phyloP scores from a whole-genome alignment of 2,888 invertebrate species.

The Ectropis crepuscularia region DNA sequence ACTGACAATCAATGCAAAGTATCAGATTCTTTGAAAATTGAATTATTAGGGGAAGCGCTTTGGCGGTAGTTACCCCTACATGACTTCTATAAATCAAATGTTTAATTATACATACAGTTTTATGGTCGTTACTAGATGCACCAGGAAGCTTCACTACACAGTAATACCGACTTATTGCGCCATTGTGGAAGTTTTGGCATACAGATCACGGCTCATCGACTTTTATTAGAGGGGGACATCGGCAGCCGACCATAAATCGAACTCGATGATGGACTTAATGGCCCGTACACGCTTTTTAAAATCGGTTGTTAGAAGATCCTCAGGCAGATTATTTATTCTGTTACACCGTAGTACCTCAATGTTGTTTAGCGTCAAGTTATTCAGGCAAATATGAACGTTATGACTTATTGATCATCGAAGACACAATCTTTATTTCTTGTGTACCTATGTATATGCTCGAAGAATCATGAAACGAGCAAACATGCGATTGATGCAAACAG shows the following conservation, averaged over 20 bases:
- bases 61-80: background rate
- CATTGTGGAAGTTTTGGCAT: slow-evolving; percentile 77
- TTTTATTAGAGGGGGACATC: slow-evolving; percentile 72
- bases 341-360: no score
- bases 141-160: slow-evolving; percentile 53
- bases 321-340: no score
- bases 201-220: slow-evolving; percentile 80
- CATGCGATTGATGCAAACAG: no score
- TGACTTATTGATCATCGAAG: no score
- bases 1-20: no score
- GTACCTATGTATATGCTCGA: no score
- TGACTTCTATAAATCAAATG: slow-evolving; percentile 36
- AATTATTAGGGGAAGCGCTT: no score
- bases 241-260: slow-evolving; percentile 68
- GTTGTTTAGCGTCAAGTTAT: no score
- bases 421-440: no score
- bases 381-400: no score
- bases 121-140: slow-evolving; percentile 50
- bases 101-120: slow-evolving; percentile 46
- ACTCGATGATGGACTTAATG: slow-evolving; percentile 77
- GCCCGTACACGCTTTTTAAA: slow-evolving; percentile 70
- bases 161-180: slow-evolving; percentile 66
- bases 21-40: no score
- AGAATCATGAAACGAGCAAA: no score
- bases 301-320: slow-evolving; percentile 52